These are phyloP conservation scores for Pristis pectinata DNA, from an alignment of 2,797 vertebrate species.

Conservation along the genomic window DNA sequence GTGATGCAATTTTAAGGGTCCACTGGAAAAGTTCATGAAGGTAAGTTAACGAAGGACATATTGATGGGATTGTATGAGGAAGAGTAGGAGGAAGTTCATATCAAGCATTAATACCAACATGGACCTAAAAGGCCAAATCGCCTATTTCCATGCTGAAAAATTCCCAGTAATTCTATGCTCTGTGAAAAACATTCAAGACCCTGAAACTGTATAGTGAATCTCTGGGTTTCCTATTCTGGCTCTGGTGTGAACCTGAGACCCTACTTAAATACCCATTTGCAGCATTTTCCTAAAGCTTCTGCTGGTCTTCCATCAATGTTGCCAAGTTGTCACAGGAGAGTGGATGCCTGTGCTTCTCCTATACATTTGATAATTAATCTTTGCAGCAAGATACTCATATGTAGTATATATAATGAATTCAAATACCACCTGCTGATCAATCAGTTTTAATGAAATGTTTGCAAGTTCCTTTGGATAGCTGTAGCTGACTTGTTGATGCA, in stretches of 20 bases:
- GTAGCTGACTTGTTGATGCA: neutral
- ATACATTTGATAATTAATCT: neutral
- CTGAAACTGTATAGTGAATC: neutral
- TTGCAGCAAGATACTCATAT: neutral
- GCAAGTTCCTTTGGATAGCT: neutral
- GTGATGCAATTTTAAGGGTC: neutral
- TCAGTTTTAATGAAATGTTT: slow-evolving; percentile 10
- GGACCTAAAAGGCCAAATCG: neutral
- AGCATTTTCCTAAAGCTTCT: neutral
- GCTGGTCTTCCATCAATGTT: neutral
- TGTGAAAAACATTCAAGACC: neutral
- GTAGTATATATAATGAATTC: neutral
- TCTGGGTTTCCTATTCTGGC: neutral
- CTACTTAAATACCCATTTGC: neutral
- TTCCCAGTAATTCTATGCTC: too few relatives aligned
- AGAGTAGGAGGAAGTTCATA: neutral
- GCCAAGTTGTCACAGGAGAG: neutral
- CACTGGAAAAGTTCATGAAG: neutral
- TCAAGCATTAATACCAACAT: neutral
- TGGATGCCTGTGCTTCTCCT: neutral
- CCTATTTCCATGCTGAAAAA: neutral
- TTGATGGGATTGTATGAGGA: neutral
- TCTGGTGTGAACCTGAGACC: neutral
- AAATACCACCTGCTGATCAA: slow-evolving; percentile 11
- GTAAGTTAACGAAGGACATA: neutral